A percentile compares a stretch with the other conserved stretches of the same genome.
phyloP scores from a whole-genome alignment of 2,797 vertebrate species.

The Numenius phaeopus region DNA sequence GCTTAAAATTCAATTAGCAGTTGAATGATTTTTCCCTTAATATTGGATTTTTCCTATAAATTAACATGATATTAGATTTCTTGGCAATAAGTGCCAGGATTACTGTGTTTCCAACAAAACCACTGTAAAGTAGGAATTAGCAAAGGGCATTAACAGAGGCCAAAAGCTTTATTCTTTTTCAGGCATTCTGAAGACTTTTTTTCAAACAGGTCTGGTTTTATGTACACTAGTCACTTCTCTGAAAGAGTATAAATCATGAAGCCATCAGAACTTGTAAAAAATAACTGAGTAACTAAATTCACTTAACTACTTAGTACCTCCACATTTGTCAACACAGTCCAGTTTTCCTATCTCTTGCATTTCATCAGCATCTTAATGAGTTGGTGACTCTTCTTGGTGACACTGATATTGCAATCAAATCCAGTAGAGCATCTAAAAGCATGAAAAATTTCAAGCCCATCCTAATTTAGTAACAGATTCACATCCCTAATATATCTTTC shows the following conservation, averaged over 20 bases:
- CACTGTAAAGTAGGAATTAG: neutral
- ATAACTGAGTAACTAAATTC: neutral
- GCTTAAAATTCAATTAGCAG: neutral
- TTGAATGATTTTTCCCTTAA: neutral
- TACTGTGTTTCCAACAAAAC: neutral
- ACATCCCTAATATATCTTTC: neutral
- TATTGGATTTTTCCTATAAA: neutral
- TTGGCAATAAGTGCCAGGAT: neutral
- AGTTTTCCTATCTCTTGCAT: neutral
- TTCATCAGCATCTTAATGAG: neutral
- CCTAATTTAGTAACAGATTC: neutral
- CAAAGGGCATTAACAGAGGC: neutral
- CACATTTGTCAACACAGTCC: neutral
- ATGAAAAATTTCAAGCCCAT: neutral
- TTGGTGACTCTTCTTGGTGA: neutral
- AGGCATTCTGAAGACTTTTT: neutral
- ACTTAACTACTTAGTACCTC: neutral
- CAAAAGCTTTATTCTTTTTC: neutral
- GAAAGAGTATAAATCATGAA: neutral
- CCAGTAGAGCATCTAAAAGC: neutral
- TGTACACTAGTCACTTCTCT: neutral
- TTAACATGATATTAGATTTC: neutral
- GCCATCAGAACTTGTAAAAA: neutral
- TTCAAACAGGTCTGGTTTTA: neutral
- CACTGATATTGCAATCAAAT: neutral